Base-by-base conservation (phyloP, 1,140 invertebrate genomes). In the Anastrepha ludens region DNA sequence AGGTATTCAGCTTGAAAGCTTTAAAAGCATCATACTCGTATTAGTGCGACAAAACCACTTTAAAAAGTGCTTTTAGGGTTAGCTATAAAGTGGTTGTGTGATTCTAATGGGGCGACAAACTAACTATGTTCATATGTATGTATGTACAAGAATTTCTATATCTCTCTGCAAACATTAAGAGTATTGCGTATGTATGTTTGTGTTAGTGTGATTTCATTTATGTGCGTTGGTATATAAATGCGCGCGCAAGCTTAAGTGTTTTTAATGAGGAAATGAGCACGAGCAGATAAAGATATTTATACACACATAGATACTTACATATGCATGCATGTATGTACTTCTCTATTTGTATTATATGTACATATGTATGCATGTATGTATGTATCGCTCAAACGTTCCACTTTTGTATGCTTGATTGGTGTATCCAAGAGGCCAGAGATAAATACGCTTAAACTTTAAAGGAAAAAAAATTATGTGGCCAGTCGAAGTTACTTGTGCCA, bases 71-170 rank as follows among this genome's bases (percentile, higher is more conserved):
- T 64, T 60, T 64, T 64, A 64, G 2, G 9, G 62, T 20, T 64
- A 20, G 6, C 7, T n/a, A 64, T 6, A 64, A 64, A 64, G 62
- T 64, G n/a, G n/a, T 64, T 20, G 62, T 20, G 6, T 64, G 62
- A 20, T 64, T 64, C 62, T 64, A 64, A 64, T 64, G 62, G 62
- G n/a, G n/a, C 62, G 62, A 20, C 62, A 64, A 64, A 64, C 17
- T 64, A 64, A 17, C n/a, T 20, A 62, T 64, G n/a, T 64, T n/a
- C n/a, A 29, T 29, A 64, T 2, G 0, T 62, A 62, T 62, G 59
- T 20, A 64, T 64, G n/a, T 64, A 8, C 62, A n/a, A 0, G 62
- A 2, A 64, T 6, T 3, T 20, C 60, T 64, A 4, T 20, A 64
- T 64, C 17, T 0, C n/a, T 8, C 62, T 20, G 20, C 15, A 20